Base-by-base conservation (phyloP, 2,113 vertebrate species). In the Ammodytes dubius region DNA sequence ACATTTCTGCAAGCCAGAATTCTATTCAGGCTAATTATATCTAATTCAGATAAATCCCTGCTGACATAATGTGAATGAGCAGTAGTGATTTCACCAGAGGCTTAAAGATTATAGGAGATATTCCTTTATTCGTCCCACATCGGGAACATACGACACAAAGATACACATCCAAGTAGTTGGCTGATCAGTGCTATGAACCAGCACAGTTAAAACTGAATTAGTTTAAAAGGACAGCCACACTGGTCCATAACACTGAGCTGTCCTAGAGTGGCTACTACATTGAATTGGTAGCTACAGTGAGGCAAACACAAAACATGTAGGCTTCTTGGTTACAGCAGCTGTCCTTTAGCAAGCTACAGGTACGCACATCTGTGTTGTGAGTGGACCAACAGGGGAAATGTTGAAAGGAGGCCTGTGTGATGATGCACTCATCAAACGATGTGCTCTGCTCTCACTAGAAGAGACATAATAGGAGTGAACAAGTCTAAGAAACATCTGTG, bases 401-500 rank as follows among this genome's bases (percentile, higher is more conserved):
- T 57, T 77, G 58, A 58, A 46, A 49, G 35, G 47, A 72, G 47
- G 73, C 43, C 19, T 59, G 45, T 13, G 66, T 61, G 71, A 58
- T 52, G 59, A 63, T 19, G 15, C 10, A 4, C 27, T 47, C 76
- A 54, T 79, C 27, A 13, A 8, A 49, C 11, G 12, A 58, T 56
- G 4, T 46, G 15, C 53, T 40, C 13, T 0, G 7, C 15, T 71
- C 63, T 3, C 71, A 8, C 57, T 4, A 14, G n/a, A 79, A 10
- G 56, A 65, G 58, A 79, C 37, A 6, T 74, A 37, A 87, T 79
- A 12, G 53, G 66, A 72, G 68, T n/a, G 47, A 78, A 87, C 81
- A 77, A 70, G 56, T 37, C 47, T 27, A 45, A 40, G 3, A 87
- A 81, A 53, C 74, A 70, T 83, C 84, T 74, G 67, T 70, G 84